A percentile compares a stretch with the other conserved stretches of the same genome.
Conservation (phyloP, 64 coral and sea anemone genomes). For the Dendrophyllia cribrosa region DNA sequence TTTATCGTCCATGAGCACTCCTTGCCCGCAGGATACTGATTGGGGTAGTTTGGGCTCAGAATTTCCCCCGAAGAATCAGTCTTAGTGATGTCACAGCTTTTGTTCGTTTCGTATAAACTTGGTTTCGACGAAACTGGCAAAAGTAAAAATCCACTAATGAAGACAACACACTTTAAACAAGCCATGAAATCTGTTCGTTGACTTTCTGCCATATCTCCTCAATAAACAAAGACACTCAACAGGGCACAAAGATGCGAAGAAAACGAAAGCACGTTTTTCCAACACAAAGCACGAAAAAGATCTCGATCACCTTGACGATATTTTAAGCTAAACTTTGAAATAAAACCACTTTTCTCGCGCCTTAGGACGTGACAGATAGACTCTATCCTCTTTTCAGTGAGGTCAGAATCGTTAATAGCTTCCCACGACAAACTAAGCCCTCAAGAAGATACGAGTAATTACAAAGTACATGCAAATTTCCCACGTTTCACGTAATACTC, state of each 20-base stretch:
- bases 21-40: background rate
- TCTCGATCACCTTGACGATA: background rate
- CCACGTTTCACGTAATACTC: background rate
- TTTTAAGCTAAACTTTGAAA: background rate
- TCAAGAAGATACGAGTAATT: slow-evolving; percentile 1
- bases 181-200: background rate
- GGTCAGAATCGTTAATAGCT: slow-evolving; percentile 52
- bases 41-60: slow-evolving; percentile 51
- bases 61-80: slow-evolving; percentile 54
- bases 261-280: background rate
- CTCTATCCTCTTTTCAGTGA: slow-evolving; percentile 20
- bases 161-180: background rate
- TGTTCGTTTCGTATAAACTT: background rate
- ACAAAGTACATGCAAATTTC: background rate
- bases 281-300: background rate
- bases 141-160: background rate
- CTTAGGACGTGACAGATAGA: slow-evolving; percentile 7
- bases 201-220: background rate
- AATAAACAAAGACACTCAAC: background rate
- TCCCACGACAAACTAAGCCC: background rate
- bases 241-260: background rate
- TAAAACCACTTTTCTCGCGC: background rate
- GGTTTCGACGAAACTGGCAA: slow-evolving; percentile 19
- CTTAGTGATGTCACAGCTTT: slow-evolving; percentile 26
- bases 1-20: slow-evolving; percentile 52